Evolutionary conservation across 2,113 vertebrate species (phyloP), one percentile per base, ranked within the genome.

Genomic region (Propithecus coquereli): DNA sequence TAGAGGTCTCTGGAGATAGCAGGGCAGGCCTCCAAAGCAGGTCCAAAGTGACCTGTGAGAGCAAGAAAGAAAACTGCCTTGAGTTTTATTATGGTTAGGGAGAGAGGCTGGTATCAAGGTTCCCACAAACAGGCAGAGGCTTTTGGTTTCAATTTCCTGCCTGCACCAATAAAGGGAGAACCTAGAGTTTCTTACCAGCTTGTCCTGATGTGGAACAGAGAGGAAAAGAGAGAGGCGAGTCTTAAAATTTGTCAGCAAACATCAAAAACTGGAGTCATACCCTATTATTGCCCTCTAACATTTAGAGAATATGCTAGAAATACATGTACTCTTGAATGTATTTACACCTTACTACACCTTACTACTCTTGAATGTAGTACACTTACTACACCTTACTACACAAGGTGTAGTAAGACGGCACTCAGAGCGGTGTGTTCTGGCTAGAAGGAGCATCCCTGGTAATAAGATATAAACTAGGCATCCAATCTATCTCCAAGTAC

Each of bases 211-310:
- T 45, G 47, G 50, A 34, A 20, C n/a, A 40, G 27, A 84, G 20
- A 14, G 20, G 25, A 32, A 13, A 4, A 12, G n/a, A 4, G 3
- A 43, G 0, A 6, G 2, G 0, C 17, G 37, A 30, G 20, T 2
- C 17, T 34, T 79, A 34, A 84, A 85, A 73, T 3, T 32, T 47
- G 5, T n/a, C 80, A 40, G 61, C 66, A 47, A 87, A 52, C 23
- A 54, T 32, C 9, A 45, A 59, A 32, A 71, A 63, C 2, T 9
- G 32, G 71, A 54, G 12, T 63, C 22, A 27, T 14, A 34, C 54
- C 27, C 47, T 47, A 34, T 59, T 59, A 16, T 20, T 50, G 32
- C 52, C 25, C 54, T 80, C 40, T 16, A n/a, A 65, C 32, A 89
- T 30, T 88, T 74, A 87, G 66, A 93, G 10, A 50, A 54, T 32